Percentiles rank a stretch among this genome's conserved stretches.
Evolutionary conservation across 2,113 vertebrate genomes (phyloP).

Genomic region (Thomomys bottae): DNA sequence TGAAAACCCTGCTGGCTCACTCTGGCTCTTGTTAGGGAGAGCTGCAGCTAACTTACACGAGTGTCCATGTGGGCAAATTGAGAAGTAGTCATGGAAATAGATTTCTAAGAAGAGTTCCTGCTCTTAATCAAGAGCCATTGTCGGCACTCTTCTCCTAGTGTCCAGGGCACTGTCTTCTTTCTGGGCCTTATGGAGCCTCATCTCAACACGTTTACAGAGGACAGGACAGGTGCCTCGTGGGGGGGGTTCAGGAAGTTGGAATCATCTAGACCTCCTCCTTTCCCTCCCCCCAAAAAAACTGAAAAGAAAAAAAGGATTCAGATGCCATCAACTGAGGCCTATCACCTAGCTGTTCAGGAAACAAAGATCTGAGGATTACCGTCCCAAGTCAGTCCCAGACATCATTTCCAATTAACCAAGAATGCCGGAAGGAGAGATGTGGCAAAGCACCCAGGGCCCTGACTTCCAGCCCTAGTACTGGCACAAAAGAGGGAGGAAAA

Average conservation of each 20-base stretch:
- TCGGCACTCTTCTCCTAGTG: rapidly evolving
- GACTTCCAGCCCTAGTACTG: no score
- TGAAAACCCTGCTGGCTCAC: not conserved
- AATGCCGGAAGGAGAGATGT: no score
- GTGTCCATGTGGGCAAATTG: not conserved
- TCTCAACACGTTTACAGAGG: rapidly evolving
- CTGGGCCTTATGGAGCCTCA: not conserved
- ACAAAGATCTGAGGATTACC: no score
- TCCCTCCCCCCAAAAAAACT: not conserved
- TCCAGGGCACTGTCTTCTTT: not conserved
- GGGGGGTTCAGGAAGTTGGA: not conserved
- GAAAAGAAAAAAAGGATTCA: not conserved
- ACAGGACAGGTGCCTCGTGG: not conserved
- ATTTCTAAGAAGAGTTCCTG: not conserved
- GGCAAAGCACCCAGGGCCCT: no score
- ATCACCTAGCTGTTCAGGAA: no score
- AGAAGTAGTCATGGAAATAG: not conserved
- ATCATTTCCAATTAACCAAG: no score
- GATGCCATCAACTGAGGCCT: no score
- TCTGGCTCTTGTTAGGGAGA: not conserved
- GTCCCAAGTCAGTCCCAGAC: no score
- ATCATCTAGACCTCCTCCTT: no score
- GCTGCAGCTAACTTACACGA: not conserved
- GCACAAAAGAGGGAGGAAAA: not conserved
- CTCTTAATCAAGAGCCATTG: not conserved